A percentile compares a stretch with the other conserved stretches of the same genome.
Evolutionary conservation across 2,888 invertebrate genomes (phyloP).

Genomic region (Drosophila fulvimacula): DNA sequence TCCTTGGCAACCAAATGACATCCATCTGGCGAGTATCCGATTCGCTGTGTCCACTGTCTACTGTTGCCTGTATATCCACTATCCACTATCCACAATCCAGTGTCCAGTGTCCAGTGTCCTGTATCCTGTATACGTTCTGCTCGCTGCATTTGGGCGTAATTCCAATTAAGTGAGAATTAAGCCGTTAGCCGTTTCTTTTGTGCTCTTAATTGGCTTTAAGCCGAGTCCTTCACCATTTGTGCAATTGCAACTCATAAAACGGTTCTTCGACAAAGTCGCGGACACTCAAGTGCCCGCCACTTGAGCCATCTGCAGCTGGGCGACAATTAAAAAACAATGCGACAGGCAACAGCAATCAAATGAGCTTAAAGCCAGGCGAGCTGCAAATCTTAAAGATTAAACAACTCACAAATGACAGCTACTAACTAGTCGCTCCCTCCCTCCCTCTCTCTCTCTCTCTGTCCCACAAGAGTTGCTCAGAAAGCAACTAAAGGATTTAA

Average conservation of each 20-base stretch:
- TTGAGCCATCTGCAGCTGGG: constrained; percentile 25
- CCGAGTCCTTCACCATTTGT: constrained; percentile 31
- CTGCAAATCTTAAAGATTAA: constrained; percentile 16
- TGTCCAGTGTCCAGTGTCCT: background rate
- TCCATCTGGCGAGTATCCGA: constrained; percentile 45
- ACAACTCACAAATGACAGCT: background rate
- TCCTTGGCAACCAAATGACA: constrained; percentile 66
- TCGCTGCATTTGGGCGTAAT: constrained; percentile 55
- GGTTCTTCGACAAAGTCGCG: constrained; percentile 12
- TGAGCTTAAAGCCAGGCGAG: constrained; percentile 11
- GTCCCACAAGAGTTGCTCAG: background rate
- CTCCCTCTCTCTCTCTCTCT: background rate
- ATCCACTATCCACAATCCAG: background rate
- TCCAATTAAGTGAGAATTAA: constrained; percentile 78
- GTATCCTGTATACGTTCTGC: constrained; percentile 7
- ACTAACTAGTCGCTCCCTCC: background rate
- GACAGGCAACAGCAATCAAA: constrained; percentile 15
- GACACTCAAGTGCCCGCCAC: constrained; percentile 45
- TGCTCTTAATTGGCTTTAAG: constrained; percentile 73
- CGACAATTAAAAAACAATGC: constrained; percentile 52
- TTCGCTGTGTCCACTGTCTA: constrained; percentile 6
- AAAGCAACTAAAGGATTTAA: constrained; percentile 7
- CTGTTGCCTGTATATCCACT: no score
- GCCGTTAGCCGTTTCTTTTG: constrained; percentile 64
- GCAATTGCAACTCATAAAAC: constrained; percentile 41